A percentile compares a stretch with the other conserved stretches of the same genome.
Evolutionary conservation across 2,888 invertebrate genomes (phyloP).

Genomic region (Dasypogon diadema): DNA sequence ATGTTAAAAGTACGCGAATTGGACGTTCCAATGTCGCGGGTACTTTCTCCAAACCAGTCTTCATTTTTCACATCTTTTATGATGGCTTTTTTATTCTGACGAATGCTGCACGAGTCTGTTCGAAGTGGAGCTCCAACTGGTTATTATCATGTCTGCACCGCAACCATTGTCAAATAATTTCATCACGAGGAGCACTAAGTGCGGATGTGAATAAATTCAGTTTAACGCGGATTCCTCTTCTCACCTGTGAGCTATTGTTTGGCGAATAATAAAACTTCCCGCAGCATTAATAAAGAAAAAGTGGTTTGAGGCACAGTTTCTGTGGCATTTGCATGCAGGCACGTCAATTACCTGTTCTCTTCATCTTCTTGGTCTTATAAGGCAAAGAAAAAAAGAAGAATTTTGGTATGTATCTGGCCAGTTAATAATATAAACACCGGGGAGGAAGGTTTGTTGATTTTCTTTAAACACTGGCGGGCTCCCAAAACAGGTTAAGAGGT

Average conservation of each 20-base stretch:
- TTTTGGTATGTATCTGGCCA: too few relatives aligned
- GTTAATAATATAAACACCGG: too few relatives aligned
- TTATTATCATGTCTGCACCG: not conserved
- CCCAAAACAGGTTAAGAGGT: not conserved
- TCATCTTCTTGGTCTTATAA: not conserved
- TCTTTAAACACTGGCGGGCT: too few relatives aligned
- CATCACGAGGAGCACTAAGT: not conserved
- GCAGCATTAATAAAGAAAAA: not conserved
- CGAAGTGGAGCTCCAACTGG: too few relatives aligned
- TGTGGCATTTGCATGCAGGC: not conserved
- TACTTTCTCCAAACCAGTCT: constrained; percentile 33
- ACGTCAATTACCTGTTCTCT: not conserved
- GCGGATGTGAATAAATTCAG: not conserved
- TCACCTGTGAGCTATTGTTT: not conserved
- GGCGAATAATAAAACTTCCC: not conserved
- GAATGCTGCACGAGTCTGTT: too few relatives aligned
- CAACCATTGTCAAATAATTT: not conserved
- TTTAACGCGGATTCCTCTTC: not conserved
- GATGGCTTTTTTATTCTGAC: constrained; percentile 6
- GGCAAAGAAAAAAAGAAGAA: too few relatives aligned
- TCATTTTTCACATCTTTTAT: constrained; percentile 25
- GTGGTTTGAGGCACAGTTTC: too few relatives aligned
- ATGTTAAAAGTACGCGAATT: not conserved
- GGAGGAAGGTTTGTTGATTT: too few relatives aligned
- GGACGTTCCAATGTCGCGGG: not conserved